Evolutionary conservation across 2,113 vertebrate genomes (phyloP).

Genomic region (Pterophyllum scalare): DNA sequence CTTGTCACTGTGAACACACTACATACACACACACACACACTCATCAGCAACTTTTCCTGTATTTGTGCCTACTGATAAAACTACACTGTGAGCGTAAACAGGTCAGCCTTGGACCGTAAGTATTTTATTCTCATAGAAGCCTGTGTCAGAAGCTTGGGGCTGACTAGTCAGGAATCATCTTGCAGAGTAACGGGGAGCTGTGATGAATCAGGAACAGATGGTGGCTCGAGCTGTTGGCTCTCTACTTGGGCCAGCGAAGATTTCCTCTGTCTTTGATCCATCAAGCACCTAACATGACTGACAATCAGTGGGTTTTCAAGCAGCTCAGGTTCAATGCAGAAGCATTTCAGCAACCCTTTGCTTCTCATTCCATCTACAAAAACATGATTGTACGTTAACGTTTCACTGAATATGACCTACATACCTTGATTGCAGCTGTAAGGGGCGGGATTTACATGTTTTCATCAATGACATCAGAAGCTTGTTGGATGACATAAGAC

Average conservation of each 20-base stretch:
- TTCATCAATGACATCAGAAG: constrained; percentile 15
- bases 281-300: constrained; percentile 20
- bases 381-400: neutral
- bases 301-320: constrained; percentile 17
- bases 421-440: constrained; percentile 7
- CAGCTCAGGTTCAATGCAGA: constrained; percentile 10
- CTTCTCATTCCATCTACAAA: neutral
- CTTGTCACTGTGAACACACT: neutral
- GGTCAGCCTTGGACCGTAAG: neutral
- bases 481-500: neutral
- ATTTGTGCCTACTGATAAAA: neutral
- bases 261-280: constrained; percentile 41
- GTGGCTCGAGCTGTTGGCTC: constrained; percentile 55
- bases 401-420: neutral
- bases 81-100: neutral
- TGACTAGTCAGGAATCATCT: constrained; percentile 60
- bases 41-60: neutral
- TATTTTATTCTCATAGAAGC: constrained; percentile 22
- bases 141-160: constrained; percentile 43
- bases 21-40: neutral
- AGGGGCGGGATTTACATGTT: neutral
- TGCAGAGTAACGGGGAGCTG: constrained; percentile 56
- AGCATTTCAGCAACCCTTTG: neutral
- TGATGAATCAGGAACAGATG: constrained; percentile 74
- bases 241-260: constrained; percentile 57